Evolutionary conservation across 92 coral and sea anemone species (phyloP), one percentile per base, ranked within the genome.

Genomic region (Zoanthus sansibaricus): DNA sequence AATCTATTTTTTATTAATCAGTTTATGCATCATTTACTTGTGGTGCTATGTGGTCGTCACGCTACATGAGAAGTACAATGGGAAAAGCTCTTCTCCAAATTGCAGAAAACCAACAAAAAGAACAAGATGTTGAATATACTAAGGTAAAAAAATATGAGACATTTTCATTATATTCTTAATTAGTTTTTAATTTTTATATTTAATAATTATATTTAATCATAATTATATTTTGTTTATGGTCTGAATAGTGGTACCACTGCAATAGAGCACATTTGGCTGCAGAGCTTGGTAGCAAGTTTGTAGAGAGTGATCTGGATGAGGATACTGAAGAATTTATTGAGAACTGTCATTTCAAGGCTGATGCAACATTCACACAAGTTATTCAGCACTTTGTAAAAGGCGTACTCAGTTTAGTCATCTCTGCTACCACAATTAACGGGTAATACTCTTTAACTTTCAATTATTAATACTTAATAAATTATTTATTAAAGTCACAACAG

Each of bases 351-450:
- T 89, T 92, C 82, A 96, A 96, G 76, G 94, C 98, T 78, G 95
- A 96, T 93, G 90, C 98, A 49, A 94, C 95, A 25, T 91, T 96
- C 37, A 93, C 97, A 16, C 99, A 96, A 88, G 83, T 95, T 87
- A 90, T 89, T 9, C 98, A 96, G 20, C 94, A 85, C 79, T 64
- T 95, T 1, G 70, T 93, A 54, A 94, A 91, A 92, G 96, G 96
- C 33, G n/a, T 96, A 58, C 91, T 95, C 79, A 74, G 91, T 31
- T 75, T 83, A 9, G 91, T 93, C 64, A 93, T 96, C 92, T 96
- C 99, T 30, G 87, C 93, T 12, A 96, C 99, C 9, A 96, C 99
- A 10, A 88, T 91, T 18, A 96, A 96, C 87, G 99, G 99, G 99
- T 96, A 88, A 37, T 37, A 37, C 42, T 37, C 1, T 37, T 2